Base-by-base conservation (phyloP, 2,113 vertebrate species). In the Varanus salvator region DNA sequence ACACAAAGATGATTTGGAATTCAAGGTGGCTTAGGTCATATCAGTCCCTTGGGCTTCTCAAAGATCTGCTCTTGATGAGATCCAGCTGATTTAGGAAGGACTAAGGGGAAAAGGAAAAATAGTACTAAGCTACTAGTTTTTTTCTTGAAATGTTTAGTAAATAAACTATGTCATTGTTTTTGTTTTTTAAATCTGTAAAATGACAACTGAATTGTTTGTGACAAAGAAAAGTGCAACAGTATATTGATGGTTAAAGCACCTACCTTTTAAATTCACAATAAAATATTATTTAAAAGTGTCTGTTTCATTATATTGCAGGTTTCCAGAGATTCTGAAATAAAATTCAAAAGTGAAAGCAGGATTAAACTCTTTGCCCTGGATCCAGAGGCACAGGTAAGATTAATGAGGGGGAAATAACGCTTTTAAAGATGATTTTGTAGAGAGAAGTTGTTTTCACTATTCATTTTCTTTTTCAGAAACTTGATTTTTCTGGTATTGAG, bases 311-410 rank as follows among this genome's bases (percentile, higher is more conserved):
- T 91, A 94, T 88, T 76, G 71, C 95, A 99, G 99, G 98, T 97
- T 89, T 93, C 98, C 87, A 98, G 98, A 97, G 99, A 99, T 94
- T 98, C 98, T 77, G 99, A 99, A 96, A 98, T 97, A 4, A 98
- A 98, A 94, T 97, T 99, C 96, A 98, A 98, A 96, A 99, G 96
- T 90, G 99, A 99, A 96, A 98, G 97, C 92, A 97, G 99, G 91
- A 94, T 99, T 89, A 99, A 99, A 94, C 98, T 99, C 86, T 99
- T 99, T 97, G 97, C 97, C 54, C 96, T 99, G 97, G 99, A 99
- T 93, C 98, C 99, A 71, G 99, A 99, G 96, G 98, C 98, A 80
- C 99, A 99, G 98, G 99, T 99, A 97, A 92, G 92, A 88, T 6
- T 48, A 90, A 83, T 44, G 87, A n/a, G 29, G 60, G 19, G 21